A percentile compares a stretch with the other conserved stretches of the same genome.
Evolutionary conservation across 2,113 vertebrate genomes (phyloP).

Genomic region (Corynorhinus townsendii): DNA sequence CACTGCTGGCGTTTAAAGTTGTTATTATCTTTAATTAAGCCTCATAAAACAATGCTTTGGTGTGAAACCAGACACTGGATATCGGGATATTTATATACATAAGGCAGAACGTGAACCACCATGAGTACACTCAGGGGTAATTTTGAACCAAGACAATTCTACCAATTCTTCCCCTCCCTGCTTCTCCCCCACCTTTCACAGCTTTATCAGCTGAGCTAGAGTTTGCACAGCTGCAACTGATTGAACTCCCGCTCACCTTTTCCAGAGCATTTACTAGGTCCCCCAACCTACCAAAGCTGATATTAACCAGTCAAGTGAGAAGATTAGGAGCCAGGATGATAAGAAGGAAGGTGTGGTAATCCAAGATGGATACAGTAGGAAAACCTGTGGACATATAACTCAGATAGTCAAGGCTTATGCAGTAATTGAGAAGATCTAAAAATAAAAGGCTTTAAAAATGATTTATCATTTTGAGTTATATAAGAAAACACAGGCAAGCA

Average conservation of each 20-base stretch:
- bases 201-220: not conserved
- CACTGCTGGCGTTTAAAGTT: not conserved
- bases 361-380: not conserved
- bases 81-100: not conserved
- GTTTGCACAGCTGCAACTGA: not conserved
- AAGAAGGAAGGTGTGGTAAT: not conserved
- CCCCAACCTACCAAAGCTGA: not conserved
- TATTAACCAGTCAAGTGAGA: not conserved
- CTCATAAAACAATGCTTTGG: not conserved
- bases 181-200: not conserved
- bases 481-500: not conserved
- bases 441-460: conserved; percentile 19
- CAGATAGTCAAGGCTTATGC: not conserved
- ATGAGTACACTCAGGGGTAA: not conserved
- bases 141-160: not conserved
- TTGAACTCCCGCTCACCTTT: not conserved
- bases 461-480: not conserved
- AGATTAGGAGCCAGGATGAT: not conserved
- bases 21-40: not conserved
- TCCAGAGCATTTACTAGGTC: not conserved
- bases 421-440: conserved; percentile 13
- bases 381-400: not conserved
- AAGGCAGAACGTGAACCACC: not conserved
- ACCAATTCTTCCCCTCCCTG: not conserved
- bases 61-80: not conserved